Conservation (phyloP, 2,888 invertebrate species). For the Kryphioiulus occultus region DNA sequence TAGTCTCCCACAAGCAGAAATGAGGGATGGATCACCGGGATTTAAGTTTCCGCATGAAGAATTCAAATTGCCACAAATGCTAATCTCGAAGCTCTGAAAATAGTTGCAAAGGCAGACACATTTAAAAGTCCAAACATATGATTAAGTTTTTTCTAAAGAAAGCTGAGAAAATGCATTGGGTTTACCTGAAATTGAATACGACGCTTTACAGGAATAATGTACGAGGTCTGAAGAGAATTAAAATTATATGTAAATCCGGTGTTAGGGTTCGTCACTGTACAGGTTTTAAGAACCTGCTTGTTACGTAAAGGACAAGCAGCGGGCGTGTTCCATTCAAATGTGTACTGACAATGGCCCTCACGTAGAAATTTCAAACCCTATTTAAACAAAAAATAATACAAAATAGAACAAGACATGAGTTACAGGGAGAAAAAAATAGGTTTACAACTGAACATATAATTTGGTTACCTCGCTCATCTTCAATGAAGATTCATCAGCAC, state of each 20-base stretch:
- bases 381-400: not conserved
- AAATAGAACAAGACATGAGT: not conserved
- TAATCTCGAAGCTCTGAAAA: not conserved
- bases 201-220: not conserved
- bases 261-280: not conserved
- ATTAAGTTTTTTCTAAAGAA: not conserved
- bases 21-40: not conserved
- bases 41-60: not conserved
- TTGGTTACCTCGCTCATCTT: not conserved
- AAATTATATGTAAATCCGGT: slow-evolving; percentile 37
- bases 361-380: slow-evolving; percentile 16
- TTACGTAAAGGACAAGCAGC: slow-evolving; percentile 44
- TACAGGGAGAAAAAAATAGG: not conserved
- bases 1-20: slow-evolving; percentile 22
- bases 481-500: not conserved
- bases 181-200: not conserved
- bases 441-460: not conserved
- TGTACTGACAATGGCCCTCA: not conserved
- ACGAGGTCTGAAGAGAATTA: not conserved
- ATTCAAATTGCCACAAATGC: slow-evolving; percentile 12
- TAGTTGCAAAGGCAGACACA: not conserved
- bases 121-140: not conserved
- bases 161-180: not conserved
- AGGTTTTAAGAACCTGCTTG: not conserved
- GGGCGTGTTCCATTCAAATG: slow-evolving; percentile 41